Percentiles rank a stretch among this genome's conserved stretches.
Conservation (phyloP, 92 coral and sea anemone genomes). For the Plumapathes pennacea region DNA sequence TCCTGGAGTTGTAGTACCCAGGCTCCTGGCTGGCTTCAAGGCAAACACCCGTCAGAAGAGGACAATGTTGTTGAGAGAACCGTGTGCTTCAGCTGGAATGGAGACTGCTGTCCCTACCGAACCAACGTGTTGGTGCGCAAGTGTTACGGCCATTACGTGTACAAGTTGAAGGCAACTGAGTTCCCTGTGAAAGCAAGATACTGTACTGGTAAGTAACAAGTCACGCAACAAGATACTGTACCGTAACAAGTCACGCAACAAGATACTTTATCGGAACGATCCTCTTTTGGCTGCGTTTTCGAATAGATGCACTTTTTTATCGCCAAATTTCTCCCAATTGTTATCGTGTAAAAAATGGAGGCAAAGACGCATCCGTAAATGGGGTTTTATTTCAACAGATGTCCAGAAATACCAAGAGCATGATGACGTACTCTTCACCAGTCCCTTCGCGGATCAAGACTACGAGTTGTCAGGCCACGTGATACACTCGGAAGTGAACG, state of each 20-base stretch:
- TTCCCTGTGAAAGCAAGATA: constrained; percentile 4
- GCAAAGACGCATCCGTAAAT: no score
- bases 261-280: no score
- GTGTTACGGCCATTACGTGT: constrained; percentile 22
- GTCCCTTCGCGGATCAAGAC: no score
- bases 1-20: constrained; percentile 21
- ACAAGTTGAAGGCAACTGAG: constrained; percentile 9
- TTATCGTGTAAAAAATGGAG: no score
- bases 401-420: no score
- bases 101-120: constrained; percentile 19
- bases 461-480: constrained; percentile 1
- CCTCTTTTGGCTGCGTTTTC: no score
- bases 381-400: no score
- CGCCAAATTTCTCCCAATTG: no score
- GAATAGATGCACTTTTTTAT: no score
- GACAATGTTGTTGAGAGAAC: constrained; percentile 14
- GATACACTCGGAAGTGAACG: neutral
- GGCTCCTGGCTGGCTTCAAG: constrained; percentile 39
- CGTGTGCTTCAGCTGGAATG: constrained; percentile 38
- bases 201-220: neutral
- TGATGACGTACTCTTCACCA: no score
- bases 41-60: constrained; percentile 10
- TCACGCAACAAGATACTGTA: no score
- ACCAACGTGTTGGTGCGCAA: neutral
- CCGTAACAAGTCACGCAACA: no score